phyloP scores from a whole-genome alignment of 2,888 invertebrate species.

The Copidosoma aretas region DNA sequence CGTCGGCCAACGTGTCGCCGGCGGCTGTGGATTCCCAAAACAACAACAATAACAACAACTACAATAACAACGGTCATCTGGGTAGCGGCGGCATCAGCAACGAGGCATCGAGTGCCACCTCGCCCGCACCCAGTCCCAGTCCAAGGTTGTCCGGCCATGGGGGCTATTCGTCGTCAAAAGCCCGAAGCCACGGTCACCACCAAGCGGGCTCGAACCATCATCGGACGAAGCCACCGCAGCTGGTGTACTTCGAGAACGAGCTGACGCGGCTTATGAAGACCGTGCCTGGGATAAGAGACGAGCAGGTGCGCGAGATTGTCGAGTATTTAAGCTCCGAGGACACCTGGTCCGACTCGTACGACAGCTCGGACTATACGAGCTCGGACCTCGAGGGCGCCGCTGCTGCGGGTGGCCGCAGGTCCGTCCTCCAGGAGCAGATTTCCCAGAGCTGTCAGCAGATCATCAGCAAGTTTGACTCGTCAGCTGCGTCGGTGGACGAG shows the following conservation, averaged over 20 bases:
- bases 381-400: constrained; percentile 80
- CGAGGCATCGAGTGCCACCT: constrained; percentile 51
- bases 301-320: constrained; percentile 89
- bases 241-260: constrained; percentile 89
- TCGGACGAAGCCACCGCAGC: constrained; percentile 81
- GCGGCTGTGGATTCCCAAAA: too few species aligned
- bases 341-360: constrained; percentile 92
- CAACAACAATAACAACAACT: too few species aligned
- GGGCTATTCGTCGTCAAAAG: constrained; percentile 43
- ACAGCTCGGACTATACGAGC: constrained; percentile 90
- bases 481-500: constrained; percentile 60
- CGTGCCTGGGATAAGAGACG: constrained; percentile 88
- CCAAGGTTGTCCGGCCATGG: constrained; percentile 54
- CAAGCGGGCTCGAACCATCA: constrained; percentile 65
- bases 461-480: constrained; percentile 79
- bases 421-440: constrained; percentile 81
- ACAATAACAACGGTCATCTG: too few species aligned
- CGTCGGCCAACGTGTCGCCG: constrained; percentile 51
- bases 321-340: constrained; percentile 92
- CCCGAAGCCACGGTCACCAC: constrained; percentile 59
- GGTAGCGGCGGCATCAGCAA: constrained; percentile 49
- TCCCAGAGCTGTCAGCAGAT: constrained; percentile 88
- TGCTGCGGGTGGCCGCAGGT: constrained; percentile 68
- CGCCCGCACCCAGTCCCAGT: constrained; percentile 69
- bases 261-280: constrained; percentile 90